phyloP scores from a whole-genome alignment of 2,888 invertebrate genomes.

The Sturmia bella region DNA sequence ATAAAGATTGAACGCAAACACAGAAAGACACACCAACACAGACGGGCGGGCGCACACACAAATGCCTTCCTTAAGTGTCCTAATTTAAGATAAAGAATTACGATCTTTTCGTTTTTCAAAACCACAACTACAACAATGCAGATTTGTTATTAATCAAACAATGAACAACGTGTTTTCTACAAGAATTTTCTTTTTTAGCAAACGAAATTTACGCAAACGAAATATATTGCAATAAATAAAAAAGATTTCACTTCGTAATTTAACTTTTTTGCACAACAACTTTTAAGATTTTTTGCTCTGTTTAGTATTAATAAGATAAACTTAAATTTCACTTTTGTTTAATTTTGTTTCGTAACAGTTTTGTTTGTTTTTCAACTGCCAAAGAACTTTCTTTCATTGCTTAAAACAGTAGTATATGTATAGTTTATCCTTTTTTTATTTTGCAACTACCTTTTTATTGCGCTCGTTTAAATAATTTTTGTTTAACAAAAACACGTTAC shows the following conservation, averaged over 20 bases:
- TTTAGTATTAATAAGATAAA: not conserved
- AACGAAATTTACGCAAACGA: constrained; percentile 7
- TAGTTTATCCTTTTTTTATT: constrained; percentile 45
- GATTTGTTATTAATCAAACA: constrained; percentile 17
- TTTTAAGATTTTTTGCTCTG: not conserved
- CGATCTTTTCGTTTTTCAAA: constrained; percentile 18
- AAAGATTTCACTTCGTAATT: constrained; percentile 45
- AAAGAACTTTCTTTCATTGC: constrained; percentile 11
- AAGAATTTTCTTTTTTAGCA: constrained; percentile 35
- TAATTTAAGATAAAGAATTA: constrained; percentile 19
- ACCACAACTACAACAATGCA: constrained; percentile 38
- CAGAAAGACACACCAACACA: constrained; percentile 6
- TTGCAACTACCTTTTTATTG: constrained; percentile 40
- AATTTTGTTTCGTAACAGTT: not conserved
- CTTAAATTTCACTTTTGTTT: constrained; percentile 40
- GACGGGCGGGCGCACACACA: not conserved
- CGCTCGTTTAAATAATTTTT: constrained; percentile 9
- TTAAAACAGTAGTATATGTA: not conserved
- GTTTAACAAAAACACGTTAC: constrained; percentile 25
- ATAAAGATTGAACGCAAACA: constrained; percentile 1
- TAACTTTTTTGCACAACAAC: constrained; percentile 9
- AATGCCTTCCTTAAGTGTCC: constrained; percentile 36
- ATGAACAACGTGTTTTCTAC: constrained; percentile 25
- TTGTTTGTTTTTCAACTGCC: too few species aligned
- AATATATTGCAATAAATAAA: not conserved